Conservation (phyloP, 2,888 invertebrate species). For the Timandra comae region DNA sequence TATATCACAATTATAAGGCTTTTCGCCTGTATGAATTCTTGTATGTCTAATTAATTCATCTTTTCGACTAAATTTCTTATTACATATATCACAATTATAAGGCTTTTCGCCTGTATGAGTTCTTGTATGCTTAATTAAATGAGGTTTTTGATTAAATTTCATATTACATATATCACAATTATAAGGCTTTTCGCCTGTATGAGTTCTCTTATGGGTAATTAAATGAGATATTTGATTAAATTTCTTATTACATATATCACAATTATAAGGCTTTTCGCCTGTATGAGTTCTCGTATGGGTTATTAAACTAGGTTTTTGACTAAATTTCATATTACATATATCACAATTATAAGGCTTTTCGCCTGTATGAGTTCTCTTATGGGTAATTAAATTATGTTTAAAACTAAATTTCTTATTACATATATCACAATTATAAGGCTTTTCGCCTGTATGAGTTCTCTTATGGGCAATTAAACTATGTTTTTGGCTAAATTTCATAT, state of each 20-base stretch:
- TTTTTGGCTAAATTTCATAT: not conserved
- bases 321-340: conserved; percentile 6
- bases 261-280: conserved; percentile 6
- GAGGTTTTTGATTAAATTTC: not conserved
- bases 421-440: conserved; percentile 2
- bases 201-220: not conserved
- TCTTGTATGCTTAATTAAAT: conserved; percentile 9
- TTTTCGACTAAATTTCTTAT: conserved; percentile 4
- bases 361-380: conserved; percentile 7
- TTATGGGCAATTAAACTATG: conserved; percentile 3
- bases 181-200: conserved; percentile 4
- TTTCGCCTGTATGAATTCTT: conserved; percentile 7
- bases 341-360: conserved; percentile 5
- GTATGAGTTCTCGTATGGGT: conserved; percentile 2
- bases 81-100: conserved; percentile 7
- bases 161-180: conserved; percentile 4
- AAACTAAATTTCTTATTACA: not conserved
- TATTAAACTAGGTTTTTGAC: not conserved
- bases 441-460: conserved; percentile 5
- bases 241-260: conserved; percentile 4
- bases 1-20: not conserved
- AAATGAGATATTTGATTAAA: not conserved
- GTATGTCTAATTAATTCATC: conserved; percentile 7
- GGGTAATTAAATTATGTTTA: not conserved
- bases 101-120: conserved; percentile 9